Evolutionary conservation across 2,113 vertebrate genomes (phyloP), one percentile per base, ranked within the genome.

Genomic region (Suricata suricatta): DNA sequence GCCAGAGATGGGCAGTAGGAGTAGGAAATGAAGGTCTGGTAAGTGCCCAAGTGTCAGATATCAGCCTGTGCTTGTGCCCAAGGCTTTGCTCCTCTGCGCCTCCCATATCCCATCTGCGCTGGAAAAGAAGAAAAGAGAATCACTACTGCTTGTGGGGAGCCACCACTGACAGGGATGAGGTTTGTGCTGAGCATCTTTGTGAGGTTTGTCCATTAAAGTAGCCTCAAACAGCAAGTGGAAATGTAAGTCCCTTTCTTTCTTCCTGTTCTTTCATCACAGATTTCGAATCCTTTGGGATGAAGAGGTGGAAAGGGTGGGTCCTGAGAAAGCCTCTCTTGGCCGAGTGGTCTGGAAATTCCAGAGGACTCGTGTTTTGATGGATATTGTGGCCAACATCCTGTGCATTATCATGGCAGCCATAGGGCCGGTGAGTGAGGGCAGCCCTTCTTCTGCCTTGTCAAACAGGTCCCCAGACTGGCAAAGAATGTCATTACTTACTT

Each of bases 251-350:
- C 44, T 52, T 81, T 6, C 19, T 1, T 25, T 16, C 33, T 74
- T 74, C 27, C 68, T 35, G 6, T 29, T 35, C 64, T 64, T 69
- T 52, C 47, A 17, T 19, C 33, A 12, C 47, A 99, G 98, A 94
- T 97, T 99, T 31, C 96, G 96, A 52, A 97, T 97, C 81, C 96
- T 99, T 84, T 99, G 99, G 99, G 98, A 99, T 41, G 98, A 99
- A 31, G 98, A 99, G 82, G 97, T 99, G 50, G 96, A 92, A 13
- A 98, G 85, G 84, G 98, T 93, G 33, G 99, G 99, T 16, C 96
- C 98, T 5, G 98, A 99, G 92, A 99, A 99, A 90, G 99, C 99
- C 80, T 99, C 98, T 25, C 74, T 99, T 83, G 60, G n/a, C 57
- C 96, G 94, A 25, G 98, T 97, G 57, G 31, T 98, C 81, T 63